Conservation (phyloP, 2,113 vertebrate species). For the Anolis sagrei region DNA sequence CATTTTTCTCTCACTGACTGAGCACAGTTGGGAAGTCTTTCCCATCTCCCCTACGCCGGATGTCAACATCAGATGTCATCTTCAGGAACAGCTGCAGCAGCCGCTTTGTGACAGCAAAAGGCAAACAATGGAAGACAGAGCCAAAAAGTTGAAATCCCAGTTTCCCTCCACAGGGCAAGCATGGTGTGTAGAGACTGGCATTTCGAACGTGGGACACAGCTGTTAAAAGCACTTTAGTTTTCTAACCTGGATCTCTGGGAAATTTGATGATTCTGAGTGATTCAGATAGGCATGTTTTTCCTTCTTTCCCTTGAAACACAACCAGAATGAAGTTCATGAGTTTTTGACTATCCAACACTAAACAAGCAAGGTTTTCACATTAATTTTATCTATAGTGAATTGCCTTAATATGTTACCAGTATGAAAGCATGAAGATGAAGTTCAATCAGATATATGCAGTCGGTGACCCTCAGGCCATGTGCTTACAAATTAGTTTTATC, state of each 20-base stretch:
- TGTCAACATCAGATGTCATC: constrained; percentile 69
- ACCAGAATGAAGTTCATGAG: constrained; percentile 41
- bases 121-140: constrained; percentile 61
- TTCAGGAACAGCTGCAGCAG: constrained; percentile 55
- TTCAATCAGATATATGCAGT: not conserved
- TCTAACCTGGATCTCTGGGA: constrained; percentile 66
- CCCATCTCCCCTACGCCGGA: constrained; percentile 62
- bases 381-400: not conserved
- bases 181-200: constrained; percentile 60
- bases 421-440: not conserved
- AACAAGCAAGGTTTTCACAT: constrained; percentile 36
- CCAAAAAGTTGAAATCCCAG: constrained; percentile 72
- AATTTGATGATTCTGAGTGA: constrained; percentile 64
- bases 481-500: not conserved
- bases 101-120: constrained; percentile 69
- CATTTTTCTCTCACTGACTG: constrained; percentile 63
- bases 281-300: constrained; percentile 71
- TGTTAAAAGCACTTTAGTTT: constrained; percentile 78
- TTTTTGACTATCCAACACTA: constrained; percentile 52
- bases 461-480: not conserved
- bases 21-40: constrained; percentile 53
- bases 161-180: constrained; percentile 71
- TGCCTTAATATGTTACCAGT: not conserved
- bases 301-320: constrained; percentile 25
- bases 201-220: constrained; percentile 68